Evolutionary conservation across 2,797 vertebrate genomes (phyloP).

Genomic region (Sandelia bainsii): DNA sequence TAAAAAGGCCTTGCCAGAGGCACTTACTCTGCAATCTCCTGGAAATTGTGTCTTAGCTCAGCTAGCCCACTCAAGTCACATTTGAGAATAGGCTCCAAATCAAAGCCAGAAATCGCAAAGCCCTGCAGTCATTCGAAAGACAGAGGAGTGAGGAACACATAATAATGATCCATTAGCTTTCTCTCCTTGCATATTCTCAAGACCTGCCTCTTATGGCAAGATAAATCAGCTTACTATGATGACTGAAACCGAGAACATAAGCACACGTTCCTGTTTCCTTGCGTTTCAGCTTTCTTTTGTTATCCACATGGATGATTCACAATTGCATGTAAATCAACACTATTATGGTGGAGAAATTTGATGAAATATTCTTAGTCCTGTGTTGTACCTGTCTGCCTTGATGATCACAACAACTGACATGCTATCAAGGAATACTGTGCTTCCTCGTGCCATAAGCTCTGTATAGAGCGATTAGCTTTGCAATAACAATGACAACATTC

Average conservation of each 20-base stretch:
- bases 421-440: conserved; percentile 36
- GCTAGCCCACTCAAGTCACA: conserved; percentile 72
- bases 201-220: conserved; percentile 58
- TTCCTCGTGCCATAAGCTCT: conserved; percentile 38
- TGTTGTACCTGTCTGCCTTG: conserved; percentile 42
- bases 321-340: conserved; percentile 67
- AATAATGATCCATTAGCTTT: conserved; percentile 73
- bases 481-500: conserved; percentile 70
- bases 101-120: conserved; percentile 68
- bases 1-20: conserved; percentile 73
- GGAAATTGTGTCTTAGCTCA: conserved; percentile 75
- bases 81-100: conserved; percentile 70
- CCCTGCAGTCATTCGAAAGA: conserved; percentile 63
- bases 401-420: conserved; percentile 55
- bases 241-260: conserved; percentile 62
- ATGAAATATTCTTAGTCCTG: conserved; percentile 52
- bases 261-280: conserved; percentile 22
- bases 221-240: conserved; percentile 64
- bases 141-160: conserved; percentile 63
- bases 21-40: conserved; percentile 76
- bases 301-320: conserved; percentile 46
- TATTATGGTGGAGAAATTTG: conserved; percentile 59
- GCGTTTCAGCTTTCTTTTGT: conserved; percentile 48
- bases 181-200: conserved; percentile 68
- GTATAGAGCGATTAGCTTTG: conserved; percentile 54